Conservation (phyloP, 2,797 vertebrate species). For the Carduelis carduelis region DNA sequence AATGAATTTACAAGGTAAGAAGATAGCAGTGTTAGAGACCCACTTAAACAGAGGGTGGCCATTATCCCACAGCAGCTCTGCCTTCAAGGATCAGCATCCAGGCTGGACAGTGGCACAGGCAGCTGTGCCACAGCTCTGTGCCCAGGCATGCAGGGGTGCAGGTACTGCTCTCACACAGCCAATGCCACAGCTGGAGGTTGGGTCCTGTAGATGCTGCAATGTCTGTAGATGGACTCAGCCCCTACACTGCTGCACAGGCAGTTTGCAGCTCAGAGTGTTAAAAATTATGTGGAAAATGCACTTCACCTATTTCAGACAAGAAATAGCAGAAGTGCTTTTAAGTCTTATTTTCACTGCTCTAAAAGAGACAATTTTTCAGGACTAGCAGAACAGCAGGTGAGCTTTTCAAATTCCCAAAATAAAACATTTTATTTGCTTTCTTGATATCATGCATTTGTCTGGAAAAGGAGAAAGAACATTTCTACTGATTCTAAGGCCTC, state of each 20-base stretch:
- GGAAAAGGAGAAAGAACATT: slow-evolving; percentile 25
- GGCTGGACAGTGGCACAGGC: fast-evolving
- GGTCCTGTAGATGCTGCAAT: fast-evolving
- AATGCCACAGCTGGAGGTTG: fast-evolving
- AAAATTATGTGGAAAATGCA: background rate
- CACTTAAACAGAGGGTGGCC: background rate
- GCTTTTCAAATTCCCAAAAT: slow-evolving; percentile 5
- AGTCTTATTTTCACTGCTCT: background rate
- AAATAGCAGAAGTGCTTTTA: background rate
- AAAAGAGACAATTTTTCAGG: background rate
- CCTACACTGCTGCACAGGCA: background rate
- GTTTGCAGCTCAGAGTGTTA: background rate
- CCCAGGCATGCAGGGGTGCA: background rate
- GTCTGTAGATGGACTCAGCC: background rate
- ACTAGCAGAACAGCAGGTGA: background rate
- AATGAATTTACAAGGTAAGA: background rate
- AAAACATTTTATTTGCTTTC: slow-evolving; percentile 20
- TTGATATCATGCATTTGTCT: background rate
- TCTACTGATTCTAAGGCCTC: background rate
- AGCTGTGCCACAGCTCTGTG: background rate
- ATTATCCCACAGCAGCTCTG: background rate
- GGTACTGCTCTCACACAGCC: background rate
- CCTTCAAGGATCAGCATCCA: background rate
- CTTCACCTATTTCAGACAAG: background rate
- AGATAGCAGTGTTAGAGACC: fast-evolving